Conservation (phyloP, 2,888 invertebrate species). For the Synergus laeviventris region DNA sequence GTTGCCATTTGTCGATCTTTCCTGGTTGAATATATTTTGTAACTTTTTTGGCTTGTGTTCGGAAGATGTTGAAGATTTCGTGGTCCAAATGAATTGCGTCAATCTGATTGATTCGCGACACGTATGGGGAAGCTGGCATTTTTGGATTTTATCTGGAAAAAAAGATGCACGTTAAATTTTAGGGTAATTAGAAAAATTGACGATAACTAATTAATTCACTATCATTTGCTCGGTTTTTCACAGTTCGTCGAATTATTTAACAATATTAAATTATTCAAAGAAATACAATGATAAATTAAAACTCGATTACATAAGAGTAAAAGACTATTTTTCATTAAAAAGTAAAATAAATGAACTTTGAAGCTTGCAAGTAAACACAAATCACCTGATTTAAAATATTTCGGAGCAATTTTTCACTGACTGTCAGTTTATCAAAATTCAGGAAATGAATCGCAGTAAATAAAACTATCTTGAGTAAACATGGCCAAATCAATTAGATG, state of each 20-base stretch:
- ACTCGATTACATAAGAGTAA: too few species aligned
- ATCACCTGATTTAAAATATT: not conserved
- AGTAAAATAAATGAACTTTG: not conserved
- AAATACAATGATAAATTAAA: too few species aligned
- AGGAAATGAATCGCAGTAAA: not conserved
- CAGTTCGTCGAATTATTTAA: too few species aligned
- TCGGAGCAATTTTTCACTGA: not conserved
- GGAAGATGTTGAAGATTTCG: conserved; percentile 86
- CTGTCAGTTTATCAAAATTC: not conserved
- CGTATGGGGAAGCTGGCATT: conserved; percentile 65
- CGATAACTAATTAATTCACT: not conserved
- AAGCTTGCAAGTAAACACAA: not conserved
- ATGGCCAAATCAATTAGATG: not conserved
- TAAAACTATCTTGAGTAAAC: not conserved
- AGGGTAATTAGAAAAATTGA: not conserved
- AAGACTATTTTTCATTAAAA: not conserved
- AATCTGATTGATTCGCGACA: conserved; percentile 78
- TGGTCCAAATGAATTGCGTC: conserved; percentile 89
- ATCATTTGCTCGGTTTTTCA: too few species aligned
- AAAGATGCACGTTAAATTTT: not conserved
- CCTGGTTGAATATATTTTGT: conserved; percentile 80
- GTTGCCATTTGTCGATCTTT: conserved; percentile 76
- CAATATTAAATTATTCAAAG: too few species aligned
- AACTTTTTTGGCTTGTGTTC: conserved; percentile 81
- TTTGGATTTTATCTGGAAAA: conserved; percentile 26